Evolutionary conservation across 2,888 invertebrate genomes (phyloP), one percentile per base, ranked within the genome.

Genomic region (Gastracanthus pulcherrimus): DNA sequence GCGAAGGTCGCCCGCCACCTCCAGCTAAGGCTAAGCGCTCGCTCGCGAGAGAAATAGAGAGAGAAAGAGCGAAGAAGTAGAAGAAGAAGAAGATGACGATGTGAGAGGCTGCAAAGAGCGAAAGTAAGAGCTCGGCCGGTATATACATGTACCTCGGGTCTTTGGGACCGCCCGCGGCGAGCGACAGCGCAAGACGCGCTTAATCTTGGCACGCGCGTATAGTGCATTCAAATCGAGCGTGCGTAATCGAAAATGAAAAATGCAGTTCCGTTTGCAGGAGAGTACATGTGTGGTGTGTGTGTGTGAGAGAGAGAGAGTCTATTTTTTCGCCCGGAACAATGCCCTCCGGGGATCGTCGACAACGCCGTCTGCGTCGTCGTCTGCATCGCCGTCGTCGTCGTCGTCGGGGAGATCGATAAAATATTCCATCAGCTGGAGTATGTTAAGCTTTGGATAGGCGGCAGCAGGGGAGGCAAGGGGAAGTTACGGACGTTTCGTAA

Each of bases 1-100:
- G 85, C 85, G 87, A 87, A 87, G 87, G 87, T 86, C 85, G 81
- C 38, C 31, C 13, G 13, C 5, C 6, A 26, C 26, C 58, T 13
- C 23, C 58, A 7, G 66, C 79, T n/a, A n/a, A n/a, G n/a, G n/a
- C n/a, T n/a, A n/a, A n/a, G n/a, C n/a, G n/a, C n/a, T n/a, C n/a
- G n/a, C n/a, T n/a, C n/a, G n/a, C n/a, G n/a, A n/a, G n/a, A n/a
- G n/a, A n/a, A n/a, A n/a, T n/a, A n/a, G n/a, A n/a, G n/a, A n/a
- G n/a, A n/a, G n/a, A n/a, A n/a, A n/a, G n/a, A n/a, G 83, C 84
- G 74, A 66, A 75, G 80, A 71, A 58, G n/a, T n/a, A n/a, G n/a
- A n/a, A n/a, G n/a, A n/a, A n/a, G n/a, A n/a, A n/a, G n/a, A n/a
- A n/a, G n/a, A n/a, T n/a, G n/a, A n/a, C n/a, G n/a, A n/a, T n/a